phyloP scores from a whole-genome alignment of 2,888 invertebrate genomes.

The Pammene aurita region DNA sequence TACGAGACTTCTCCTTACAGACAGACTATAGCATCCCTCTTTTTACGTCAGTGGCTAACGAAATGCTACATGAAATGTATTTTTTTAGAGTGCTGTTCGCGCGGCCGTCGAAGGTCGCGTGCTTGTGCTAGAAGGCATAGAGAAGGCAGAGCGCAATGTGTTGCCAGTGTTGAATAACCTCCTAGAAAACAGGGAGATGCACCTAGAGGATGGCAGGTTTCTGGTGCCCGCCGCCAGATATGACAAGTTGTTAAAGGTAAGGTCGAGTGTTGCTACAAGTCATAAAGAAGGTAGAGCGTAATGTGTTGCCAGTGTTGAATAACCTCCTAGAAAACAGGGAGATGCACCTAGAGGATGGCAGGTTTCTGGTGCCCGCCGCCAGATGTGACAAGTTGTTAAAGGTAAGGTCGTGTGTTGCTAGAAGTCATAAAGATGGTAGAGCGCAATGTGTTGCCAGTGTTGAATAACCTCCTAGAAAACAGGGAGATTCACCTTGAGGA shows the following conservation, averaged over 20 bases:
- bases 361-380: conserved; percentile 93
- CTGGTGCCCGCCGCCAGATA: conserved; percentile 94
- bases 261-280: conserved; percentile 89
- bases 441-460: conserved; percentile 96
- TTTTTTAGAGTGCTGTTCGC: conserved; percentile 92
- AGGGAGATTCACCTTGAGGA: conserved; percentile 99
- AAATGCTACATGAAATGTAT: not conserved
- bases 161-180: conserved; percentile 97
- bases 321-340: conserved; percentile 98
- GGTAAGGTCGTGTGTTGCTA: conserved; percentile 85
- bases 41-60: too few species aligned
- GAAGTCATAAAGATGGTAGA: conserved; percentile 99
- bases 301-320: conserved; percentile 97
- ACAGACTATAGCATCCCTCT: too few species aligned
- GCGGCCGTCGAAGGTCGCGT: conserved; percentile 95
- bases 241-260: conserved; percentile 92
- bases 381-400: conserved; percentile 95
- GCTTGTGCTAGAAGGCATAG: conserved; percentile 96
- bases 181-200: conserved; percentile 98
- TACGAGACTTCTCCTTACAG: too few species aligned
- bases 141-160: conserved; percentile 98
- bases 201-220: conserved; percentile 97
- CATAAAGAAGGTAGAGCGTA: conserved; percentile 98
- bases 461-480: conserved; percentile 98
- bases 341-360: conserved; percentile 98